These are phyloP conservation scores for Diacarnus erythraeanus DNA, from an alignment of 37 sponge, comb jelly and placozoan genomes.

Conservation along the genomic window DNA sequence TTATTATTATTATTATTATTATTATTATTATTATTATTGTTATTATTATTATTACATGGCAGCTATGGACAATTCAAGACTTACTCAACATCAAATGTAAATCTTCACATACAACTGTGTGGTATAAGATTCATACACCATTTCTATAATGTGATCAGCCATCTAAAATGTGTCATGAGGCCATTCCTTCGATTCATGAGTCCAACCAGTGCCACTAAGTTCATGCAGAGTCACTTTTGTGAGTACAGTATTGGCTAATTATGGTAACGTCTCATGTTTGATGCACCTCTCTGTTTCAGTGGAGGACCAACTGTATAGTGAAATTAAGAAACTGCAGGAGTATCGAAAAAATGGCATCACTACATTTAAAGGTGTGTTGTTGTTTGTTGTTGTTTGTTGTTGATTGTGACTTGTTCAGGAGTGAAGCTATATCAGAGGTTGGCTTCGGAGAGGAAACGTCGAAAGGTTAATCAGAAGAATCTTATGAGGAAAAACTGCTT, in stretches of 20 bases:
- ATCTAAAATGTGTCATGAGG: slow-evolving; percentile 11
- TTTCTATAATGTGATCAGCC: slow-evolving; percentile 17
- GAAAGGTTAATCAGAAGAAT: background rate
- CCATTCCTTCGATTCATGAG: slow-evolving; percentile 71
- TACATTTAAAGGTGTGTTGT: slow-evolving; percentile 46
- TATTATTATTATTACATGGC: background rate
- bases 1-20: no score
- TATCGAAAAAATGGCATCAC: slow-evolving; percentile 69
- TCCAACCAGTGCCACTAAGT: slow-evolving; percentile 58
- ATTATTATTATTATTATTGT: no score
- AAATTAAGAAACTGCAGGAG: slow-evolving; percentile 51
- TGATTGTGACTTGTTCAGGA: slow-evolving; percentile 18
- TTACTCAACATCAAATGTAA: slow-evolving; percentile 42
- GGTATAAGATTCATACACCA: background rate
- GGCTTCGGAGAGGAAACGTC: slow-evolving; percentile 14
- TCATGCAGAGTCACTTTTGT: slow-evolving; percentile 69
- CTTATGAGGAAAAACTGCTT: slow-evolving; percentile 17
- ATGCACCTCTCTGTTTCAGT: slow-evolving; percentile 30
- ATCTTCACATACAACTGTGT: background rate
- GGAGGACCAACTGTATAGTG: slow-evolving; percentile 40
- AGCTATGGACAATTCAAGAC: slow-evolving; percentile 31
- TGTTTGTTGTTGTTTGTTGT: background rate
- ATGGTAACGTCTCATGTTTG: background rate
- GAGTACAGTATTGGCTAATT: background rate
- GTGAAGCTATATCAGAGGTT: slow-evolving; percentile 51